Base-by-base conservation (phyloP, 1,140 invertebrate genomes). In the Piezodorus guildinii region DNA sequence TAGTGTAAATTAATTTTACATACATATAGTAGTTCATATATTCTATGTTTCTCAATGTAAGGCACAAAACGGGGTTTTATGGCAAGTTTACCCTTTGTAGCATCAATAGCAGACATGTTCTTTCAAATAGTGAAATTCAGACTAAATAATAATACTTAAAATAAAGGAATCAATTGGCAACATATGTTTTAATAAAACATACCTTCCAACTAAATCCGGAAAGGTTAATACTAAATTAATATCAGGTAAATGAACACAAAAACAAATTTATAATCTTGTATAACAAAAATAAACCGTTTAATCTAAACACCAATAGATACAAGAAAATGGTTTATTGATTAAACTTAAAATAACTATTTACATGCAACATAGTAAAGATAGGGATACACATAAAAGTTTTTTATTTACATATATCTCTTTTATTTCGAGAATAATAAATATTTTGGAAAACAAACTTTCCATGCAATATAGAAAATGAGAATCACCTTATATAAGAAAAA, bases 1-100 rank as follows among this genome's bases (percentile, higher is more conserved):
- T 58, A 27, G n/a, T 5, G 14, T 58, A 17, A 59, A 49, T 59
- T 63, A 30, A 21, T 62, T 60, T 30, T 59, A 68, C 64, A 68
- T 62, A 77, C 76, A 62, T 78, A 72, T 69, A 79, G 79, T 10
- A 80, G 68, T 72, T 79, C 77, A 49, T 76, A 76, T 67, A 80
- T 76, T 63, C 74, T 71, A 68, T 80, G 75, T 65, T 78, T 79
- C 64, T 80, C 78, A 62, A 80, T 68, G 63, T 80, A 80, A 12
- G 77, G 74, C 34, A 76, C 65, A 61, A 78, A 77, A 70, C 69
- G 70, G 12, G 73, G 64, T 8, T 75, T 74, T 54, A 77, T 71
- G 15, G 46, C 69, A 17, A 74, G 64, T 27, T 72, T 71, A 62
- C 70, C 66, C 68, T 72, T 74, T 14, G 68, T 71, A 5, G 69